Conservation (phyloP, 2,888 invertebrate species). For the Lasioglossum vierecki region DNA sequence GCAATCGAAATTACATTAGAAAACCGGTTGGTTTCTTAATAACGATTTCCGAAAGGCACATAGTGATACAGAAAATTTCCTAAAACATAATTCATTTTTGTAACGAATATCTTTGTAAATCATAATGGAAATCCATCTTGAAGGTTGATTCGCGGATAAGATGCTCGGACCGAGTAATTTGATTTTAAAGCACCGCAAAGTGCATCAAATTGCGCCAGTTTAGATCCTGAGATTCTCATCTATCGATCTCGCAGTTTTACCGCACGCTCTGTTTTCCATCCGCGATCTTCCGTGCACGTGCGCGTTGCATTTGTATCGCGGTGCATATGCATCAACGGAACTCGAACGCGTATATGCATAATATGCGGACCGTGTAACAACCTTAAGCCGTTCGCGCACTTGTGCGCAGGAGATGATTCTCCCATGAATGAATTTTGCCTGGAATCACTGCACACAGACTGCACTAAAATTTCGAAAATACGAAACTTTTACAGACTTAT, state of each 20-base stretch:
- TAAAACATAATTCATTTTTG: neutral
- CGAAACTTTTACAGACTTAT: too few species aligned
- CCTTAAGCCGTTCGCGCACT: conserved; percentile 24
- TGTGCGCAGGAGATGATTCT: neutral
- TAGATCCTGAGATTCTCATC: conserved; percentile 28
- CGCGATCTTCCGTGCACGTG: conserved; percentile 30
- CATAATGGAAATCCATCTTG: neutral
- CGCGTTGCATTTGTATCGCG: conserved; percentile 39
- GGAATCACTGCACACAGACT: neutral
- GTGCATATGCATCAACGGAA: conserved; percentile 54
- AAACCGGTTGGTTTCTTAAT: neutral
- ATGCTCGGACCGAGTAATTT: neutral
- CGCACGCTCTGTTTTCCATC: conserved; percentile 31
- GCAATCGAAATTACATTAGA: neutral
- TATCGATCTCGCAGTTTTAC: conserved; percentile 52
- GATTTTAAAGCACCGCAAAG: neutral
- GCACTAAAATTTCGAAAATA: neutral
- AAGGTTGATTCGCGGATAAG: neutral
- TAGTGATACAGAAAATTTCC: neutral
- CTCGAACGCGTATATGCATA: conserved; percentile 52
- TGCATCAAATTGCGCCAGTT: conserved; percentile 32
- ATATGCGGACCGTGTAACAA: conserved; percentile 45
- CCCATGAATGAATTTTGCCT: neutral
- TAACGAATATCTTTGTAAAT: neutral
- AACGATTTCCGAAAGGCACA: neutral